Conservation (phyloP, 1,140 invertebrate genomes). For the Meteorus sp. region DNA sequence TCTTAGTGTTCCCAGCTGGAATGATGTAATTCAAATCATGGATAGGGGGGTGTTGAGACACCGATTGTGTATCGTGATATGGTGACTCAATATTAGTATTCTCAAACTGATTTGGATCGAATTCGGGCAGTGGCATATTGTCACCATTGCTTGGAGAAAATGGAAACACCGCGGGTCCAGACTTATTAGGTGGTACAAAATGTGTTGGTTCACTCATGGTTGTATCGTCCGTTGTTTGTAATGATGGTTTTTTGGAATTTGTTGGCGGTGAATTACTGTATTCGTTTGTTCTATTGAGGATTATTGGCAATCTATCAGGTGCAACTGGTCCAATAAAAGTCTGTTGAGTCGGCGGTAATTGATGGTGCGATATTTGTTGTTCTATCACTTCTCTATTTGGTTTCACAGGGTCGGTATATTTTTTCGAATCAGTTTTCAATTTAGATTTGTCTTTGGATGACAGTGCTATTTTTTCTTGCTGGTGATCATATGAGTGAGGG, state of each 20-base stretch:
- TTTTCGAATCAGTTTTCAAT: conserved; percentile 46
- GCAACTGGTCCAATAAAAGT: conserved; percentile 47
- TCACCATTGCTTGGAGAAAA: conserved; percentile 39
- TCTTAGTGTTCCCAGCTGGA: conserved; percentile 33
- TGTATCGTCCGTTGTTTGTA: conserved; percentile 23
- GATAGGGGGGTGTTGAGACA: conserved; percentile 17
- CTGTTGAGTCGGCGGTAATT: background rate
- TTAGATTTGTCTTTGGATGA: conserved; percentile 42
- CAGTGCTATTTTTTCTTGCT: conserved; percentile 36
- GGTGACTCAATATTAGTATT: conserved; percentile 39
- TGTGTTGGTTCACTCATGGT: conserved; percentile 39
- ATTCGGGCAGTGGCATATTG: conserved; percentile 35
- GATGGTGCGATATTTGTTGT: conserved; percentile 26
- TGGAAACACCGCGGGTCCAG: conserved; percentile 30
- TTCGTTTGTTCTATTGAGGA: conserved; percentile 29
- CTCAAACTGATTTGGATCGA: conserved; percentile 36
- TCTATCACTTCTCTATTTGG: conserved; percentile 39
- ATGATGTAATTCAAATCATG: conserved; percentile 43
- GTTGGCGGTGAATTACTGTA: background rate
- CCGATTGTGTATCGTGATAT: conserved; percentile 35
- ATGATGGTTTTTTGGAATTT: conserved; percentile 35
- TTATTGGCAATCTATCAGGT: conserved; percentile 39
- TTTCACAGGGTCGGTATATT: conserved; percentile 47
- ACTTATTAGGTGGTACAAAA: conserved; percentile 41
- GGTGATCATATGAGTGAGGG: conserved; percentile 40